phyloP scores from a whole-genome alignment of 2,888 invertebrate genomes.

The Itoplectis maculator region DNA sequence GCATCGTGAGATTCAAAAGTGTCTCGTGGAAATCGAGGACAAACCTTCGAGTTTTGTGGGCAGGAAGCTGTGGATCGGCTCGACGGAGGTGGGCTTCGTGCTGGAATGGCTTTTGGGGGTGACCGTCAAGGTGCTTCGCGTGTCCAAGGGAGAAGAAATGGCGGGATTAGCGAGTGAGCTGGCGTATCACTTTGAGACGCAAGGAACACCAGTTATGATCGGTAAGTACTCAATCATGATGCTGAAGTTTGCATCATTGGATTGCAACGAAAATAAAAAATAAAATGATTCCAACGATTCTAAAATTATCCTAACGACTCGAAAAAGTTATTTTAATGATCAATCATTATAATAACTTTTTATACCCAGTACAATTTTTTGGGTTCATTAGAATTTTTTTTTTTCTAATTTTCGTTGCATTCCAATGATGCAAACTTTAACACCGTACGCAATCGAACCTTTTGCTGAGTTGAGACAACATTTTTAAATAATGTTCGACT shows the following conservation, averaged over 20 bases:
- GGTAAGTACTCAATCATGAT: constrained; percentile 87
- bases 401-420: too few species aligned
- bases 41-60: constrained; percentile 95
- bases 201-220: constrained; percentile 99
- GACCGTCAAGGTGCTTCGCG: constrained; percentile 92
- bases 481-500: background rate
- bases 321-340: too few species aligned
- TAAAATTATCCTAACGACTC: too few species aligned
- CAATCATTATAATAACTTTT: too few species aligned
- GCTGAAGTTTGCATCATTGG: too few species aligned
- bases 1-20: constrained; percentile 95
- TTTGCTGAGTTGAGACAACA: background rate
- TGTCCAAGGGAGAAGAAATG: constrained; percentile 94
- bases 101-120: constrained; percentile 92
- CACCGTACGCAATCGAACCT: too few species aligned
- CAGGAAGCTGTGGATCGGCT: constrained; percentile 98
- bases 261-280: too few species aligned
- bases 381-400: too few species aligned
- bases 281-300: too few species aligned
- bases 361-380: too few species aligned
- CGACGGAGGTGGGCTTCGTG: constrained; percentile 97
- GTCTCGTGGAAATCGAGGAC: constrained; percentile 97
- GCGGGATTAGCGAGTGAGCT: constrained; percentile 92
- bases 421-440: too few species aligned
- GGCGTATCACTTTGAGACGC: constrained; percentile 94